Evolutionary conservation across 2,797 vertebrate species (phyloP), one percentile per base, ranked within the genome.

Genomic region (Geotrypetes seraphini): DNA sequence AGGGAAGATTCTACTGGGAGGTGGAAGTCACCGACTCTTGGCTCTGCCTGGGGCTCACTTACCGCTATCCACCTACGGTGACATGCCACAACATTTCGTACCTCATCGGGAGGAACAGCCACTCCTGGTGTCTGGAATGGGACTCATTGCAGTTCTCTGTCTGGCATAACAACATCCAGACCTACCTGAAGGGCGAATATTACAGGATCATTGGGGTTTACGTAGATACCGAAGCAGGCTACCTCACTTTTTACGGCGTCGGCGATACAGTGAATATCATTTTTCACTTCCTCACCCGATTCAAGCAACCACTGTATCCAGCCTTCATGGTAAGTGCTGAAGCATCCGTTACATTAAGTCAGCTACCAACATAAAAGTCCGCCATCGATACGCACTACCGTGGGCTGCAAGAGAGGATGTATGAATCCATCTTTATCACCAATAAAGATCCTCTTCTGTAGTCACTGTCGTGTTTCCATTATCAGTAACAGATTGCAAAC

Each of bases 51-150:
- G 89, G 90, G 15, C 78, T 88, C 15, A 86, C 87, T 14, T 88
- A 89, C 28, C 73, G 73, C 9, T 64, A 63, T 63, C 80, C 79
- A 50, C 75, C 81, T 9, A 60, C 73, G 41, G 87, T 85, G 54
- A 81, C 75, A 38, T 78, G 78, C 31, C 68, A 75, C 13, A 82
- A 62, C 52, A 33, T 69, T 23, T 76, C 79, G 64, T 81, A 84
- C 73, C 77, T 91, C 72, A 53, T 60, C 23, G 87, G 89, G n/a
- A 86, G 87, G 83, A 91, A 87, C 22, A 70, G 85, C 17, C 62
- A 81, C 43, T 91, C 88, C 0, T 90, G 87, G 87, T 89, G 88
- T 66, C 75, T 92, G 45, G 86, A 89, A 72, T 81, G 90, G 63
- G 83, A 89, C 32, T 84, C 85, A 43, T 69, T 81, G 29, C 71